Percentiles rank a stretch among this genome's conserved stretches.
Conservation (phyloP, 2,888 invertebrate genomes). For the Apotomis betuletana region DNA sequence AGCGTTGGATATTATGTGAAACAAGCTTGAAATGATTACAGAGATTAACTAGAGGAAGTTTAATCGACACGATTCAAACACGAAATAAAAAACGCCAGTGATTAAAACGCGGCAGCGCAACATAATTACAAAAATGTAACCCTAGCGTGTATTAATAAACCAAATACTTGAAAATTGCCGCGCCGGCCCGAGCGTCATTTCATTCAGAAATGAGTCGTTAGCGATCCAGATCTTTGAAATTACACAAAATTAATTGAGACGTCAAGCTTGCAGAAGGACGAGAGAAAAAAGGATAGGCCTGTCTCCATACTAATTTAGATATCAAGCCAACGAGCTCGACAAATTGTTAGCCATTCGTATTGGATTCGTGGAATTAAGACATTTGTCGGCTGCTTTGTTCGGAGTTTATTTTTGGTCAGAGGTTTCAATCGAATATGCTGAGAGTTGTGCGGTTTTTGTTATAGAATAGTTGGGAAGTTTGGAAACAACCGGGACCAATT, state of each 20-base stretch:
- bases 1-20: background rate
- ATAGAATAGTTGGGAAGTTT: conserved; percentile 59
- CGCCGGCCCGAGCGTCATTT: conserved; percentile 47
- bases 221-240: conserved; percentile 75
- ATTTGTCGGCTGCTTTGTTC: conserved; percentile 53
- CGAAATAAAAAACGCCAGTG: conserved; percentile 28
- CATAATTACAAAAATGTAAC: conserved; percentile 36
- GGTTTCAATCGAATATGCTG: conserved; percentile 55
- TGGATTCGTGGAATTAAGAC: conserved; percentile 71
- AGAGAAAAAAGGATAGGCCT: conserved; percentile 64
- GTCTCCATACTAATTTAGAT: conserved; percentile 81
- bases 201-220: conserved; percentile 63
- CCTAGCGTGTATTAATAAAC: conserved; percentile 39
- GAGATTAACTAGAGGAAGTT: conserved; percentile 35
- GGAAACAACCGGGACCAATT: conserved; percentile 54
- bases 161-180: conserved; percentile 41
- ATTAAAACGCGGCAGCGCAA: conserved; percentile 36
- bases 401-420: conserved; percentile 51
- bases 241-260: conserved; percentile 78
- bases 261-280: conserved; percentile 66
- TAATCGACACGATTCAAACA: conserved; percentile 26
- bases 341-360: conserved; percentile 74
- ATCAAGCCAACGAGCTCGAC: conserved; percentile 77
- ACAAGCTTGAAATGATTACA: conserved; percentile 19
- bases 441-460: conserved; percentile 64